A percentile compares a stretch with the other conserved stretches of the same genome.
These are phyloP conservation scores for Oryzias sinensis DNA, from an alignment of 2,797 vertebrate species.

Conservation along the genomic window DNA sequence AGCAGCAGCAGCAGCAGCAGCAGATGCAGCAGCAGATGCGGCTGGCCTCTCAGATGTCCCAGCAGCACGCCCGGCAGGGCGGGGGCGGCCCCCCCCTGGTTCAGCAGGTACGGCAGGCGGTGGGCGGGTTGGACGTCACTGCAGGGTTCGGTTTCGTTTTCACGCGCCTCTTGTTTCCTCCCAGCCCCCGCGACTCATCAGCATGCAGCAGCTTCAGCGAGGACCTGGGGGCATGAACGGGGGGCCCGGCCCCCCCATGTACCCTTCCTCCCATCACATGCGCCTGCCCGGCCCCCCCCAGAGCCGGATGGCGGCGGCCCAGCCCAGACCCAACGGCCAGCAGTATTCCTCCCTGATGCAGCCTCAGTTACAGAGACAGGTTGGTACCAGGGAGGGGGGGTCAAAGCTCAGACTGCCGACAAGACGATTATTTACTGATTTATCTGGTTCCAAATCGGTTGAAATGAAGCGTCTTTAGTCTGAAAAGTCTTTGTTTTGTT, in stretches of 20 bases:
- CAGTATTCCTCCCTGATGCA: constrained; percentile 97
- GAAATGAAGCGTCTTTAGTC: too few relatives aligned
- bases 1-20: constrained; percentile 85
- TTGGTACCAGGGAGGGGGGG: constrained; percentile 61
- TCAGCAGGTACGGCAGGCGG: constrained; percentile 81
- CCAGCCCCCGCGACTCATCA: constrained; percentile 97
- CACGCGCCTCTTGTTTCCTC: constrained; percentile 2
- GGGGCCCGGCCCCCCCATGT: constrained; percentile 84
- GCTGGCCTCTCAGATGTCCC: constrained; percentile 79
- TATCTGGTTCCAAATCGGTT: too few relatives aligned
- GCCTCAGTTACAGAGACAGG: constrained; percentile 97
- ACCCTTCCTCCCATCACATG: constrained; percentile 90
- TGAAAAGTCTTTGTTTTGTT: too few relatives aligned
- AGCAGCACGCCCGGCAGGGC: constrained; percentile 81
- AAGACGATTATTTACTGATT: too few relatives aligned
- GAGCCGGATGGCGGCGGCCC: constrained; percentile 85
- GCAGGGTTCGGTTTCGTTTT: neutral
- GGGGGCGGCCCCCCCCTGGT: constrained; percentile 79
- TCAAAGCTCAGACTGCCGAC: too few relatives aligned
- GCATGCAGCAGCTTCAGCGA: constrained; percentile 94
- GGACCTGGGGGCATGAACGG: constrained; percentile 89
- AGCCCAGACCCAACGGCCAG: constrained; percentile 90
- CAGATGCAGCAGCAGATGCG: constrained; percentile 94
- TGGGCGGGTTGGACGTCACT: neutral
- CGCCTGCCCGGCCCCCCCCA: constrained; percentile 85